Evolutionary conservation across 1,140 invertebrate species (phyloP), one percentile per base, ranked within the genome.

Genomic region (Holotrichia oblita): DNA sequence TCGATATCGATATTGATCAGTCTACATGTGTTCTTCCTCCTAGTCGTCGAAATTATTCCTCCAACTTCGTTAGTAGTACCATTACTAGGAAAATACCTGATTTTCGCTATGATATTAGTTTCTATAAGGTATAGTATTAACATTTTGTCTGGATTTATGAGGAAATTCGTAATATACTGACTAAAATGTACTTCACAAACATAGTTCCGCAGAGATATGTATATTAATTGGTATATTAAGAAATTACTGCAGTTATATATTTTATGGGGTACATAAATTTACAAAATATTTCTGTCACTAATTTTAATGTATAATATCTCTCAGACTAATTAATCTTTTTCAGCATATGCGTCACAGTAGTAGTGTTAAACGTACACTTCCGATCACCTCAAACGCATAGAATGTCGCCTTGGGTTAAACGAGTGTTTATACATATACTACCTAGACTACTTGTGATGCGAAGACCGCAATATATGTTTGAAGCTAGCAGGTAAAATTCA

Each of bases 91-190:
- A 99, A 99, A 90, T 99, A 99, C 89, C 95, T 99, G 82, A 93
- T 99, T 77, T 99, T 99, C 91, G 99, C 99, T 73, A 99, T 99
- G 97, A 98, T 99, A 85, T 91, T 99, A 81, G 98, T 99, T 86
- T 97, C 95, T 61, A 95, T 97, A 88, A 99, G 98, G 92, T 96
- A 89, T 89, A 87, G 48, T 55, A 17, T 1, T 34, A 34, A 34
- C 27, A 34, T 4, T 4, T n/a, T n/a, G n/a, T n/a, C n/a, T n/a
- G n/a, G n/a, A n/a, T n/a, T n/a, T n/a, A n/a, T n/a, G n/a, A n/a
- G n/a, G n/a, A n/a, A n/a, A n/a, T n/a, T n/a, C n/a, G n/a, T n/a
- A n/a, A n/a, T n/a, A n/a, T n/a, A n/a, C n/a, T n/a, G n/a, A n/a
- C n/a, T n/a, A n/a, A n/a, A n/a, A n/a, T n/a, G n/a, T n/a, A n/a